Percentiles rank a stretch among this genome's conserved stretches.
phyloP scores from a whole-genome alignment of 2,888 invertebrate species.

The Balanococcus diminutus region DNA sequence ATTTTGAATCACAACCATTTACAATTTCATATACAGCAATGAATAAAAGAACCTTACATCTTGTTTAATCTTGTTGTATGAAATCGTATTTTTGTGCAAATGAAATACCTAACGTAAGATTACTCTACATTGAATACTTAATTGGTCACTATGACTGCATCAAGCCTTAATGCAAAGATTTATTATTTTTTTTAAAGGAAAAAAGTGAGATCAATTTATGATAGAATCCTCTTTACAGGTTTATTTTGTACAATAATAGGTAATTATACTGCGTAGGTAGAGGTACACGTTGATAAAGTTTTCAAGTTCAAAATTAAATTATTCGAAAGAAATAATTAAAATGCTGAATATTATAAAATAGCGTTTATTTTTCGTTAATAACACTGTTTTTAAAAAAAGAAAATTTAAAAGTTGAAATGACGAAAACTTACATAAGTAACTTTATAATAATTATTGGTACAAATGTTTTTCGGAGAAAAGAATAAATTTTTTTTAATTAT shows the following conservation, averaged over 20 bases:
- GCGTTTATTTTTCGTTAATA: not conserved
- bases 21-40: conserved; percentile 18
- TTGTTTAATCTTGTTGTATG: not conserved
- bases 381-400: not conserved
- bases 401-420: not conserved
- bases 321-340: not conserved
- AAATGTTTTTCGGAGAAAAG: conserved; percentile 27
- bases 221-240: not conserved
- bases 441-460: conserved; percentile 31
- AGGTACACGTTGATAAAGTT: too few species aligned
- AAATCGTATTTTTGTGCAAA: not conserved
- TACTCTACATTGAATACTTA: not conserved
- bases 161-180: not conserved
- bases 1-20: conserved; percentile 36
- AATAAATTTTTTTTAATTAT: not conserved
- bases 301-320: not conserved
- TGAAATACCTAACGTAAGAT: not conserved
- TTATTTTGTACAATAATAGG: too few species aligned
- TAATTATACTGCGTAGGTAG: too few species aligned
- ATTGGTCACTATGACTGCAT: conserved; percentile 10
- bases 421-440: not conserved
- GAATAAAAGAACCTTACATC: not conserved
- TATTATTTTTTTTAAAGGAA: not conserved
- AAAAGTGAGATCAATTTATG: not conserved
- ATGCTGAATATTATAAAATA: not conserved